Evolutionary conservation across 2,113 vertebrate genomes (phyloP).

Genomic region (Chamaea fasciata): DNA sequence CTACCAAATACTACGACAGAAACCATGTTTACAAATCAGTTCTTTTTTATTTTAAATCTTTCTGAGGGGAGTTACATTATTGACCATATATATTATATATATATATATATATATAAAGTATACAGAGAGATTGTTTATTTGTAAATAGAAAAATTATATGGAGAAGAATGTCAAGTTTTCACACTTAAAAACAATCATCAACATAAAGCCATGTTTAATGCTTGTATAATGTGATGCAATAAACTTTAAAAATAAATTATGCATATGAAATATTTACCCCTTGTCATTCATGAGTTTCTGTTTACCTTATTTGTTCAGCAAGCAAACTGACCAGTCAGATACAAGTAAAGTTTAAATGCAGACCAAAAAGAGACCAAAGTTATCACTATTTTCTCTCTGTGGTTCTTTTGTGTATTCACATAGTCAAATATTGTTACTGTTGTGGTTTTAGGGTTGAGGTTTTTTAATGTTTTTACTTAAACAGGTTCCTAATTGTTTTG

Average conservation of each 20-base stretch:
- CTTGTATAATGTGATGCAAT: constrained; percentile 79
- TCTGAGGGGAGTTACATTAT: constrained; percentile 67
- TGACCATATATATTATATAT: constrained; percentile 63
- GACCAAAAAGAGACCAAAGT: not conserved
- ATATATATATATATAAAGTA: constrained; percentile 71
- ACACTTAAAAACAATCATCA: constrained; percentile 67
- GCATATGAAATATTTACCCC: constrained; percentile 67
- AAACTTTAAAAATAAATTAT: constrained; percentile 80
- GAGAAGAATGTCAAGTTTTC: constrained; percentile 75
- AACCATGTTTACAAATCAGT: constrained; percentile 76
- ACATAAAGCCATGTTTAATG: constrained; percentile 80
- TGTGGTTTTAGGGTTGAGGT: not conserved
- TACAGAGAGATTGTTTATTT: constrained; percentile 75
- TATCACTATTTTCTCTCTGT: not conserved
- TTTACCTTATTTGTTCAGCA: not conserved
- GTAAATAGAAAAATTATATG: constrained; percentile 76
- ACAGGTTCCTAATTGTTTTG: not conserved
- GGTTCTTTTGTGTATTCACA: not conserved
- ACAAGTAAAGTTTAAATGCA: not conserved
- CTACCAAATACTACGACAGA: constrained; percentile 57
- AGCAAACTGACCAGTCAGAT: not conserved
- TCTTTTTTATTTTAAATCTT: constrained; percentile 71
- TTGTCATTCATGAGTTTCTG: constrained; percentile 27
- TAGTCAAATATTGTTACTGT: not conserved
- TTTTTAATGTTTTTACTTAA: not conserved